Conservation (phyloP, 2,888 invertebrate genomes). For the Hydrotaea diabolus region DNA sequence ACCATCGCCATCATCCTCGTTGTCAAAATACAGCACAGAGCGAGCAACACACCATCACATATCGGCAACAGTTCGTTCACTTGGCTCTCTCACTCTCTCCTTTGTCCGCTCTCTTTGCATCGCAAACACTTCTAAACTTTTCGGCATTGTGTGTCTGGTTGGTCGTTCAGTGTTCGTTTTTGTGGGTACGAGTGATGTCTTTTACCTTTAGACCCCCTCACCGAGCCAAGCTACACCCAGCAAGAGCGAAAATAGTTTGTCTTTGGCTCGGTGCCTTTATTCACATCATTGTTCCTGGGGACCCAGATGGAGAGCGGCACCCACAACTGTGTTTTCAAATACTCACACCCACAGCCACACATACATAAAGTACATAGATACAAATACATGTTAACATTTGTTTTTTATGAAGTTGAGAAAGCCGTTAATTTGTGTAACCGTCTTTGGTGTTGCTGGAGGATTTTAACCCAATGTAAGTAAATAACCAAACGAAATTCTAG, state of each 20-base stretch:
- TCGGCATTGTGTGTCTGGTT: constrained; percentile 43
- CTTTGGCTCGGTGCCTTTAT: background rate
- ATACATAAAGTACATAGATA: no score
- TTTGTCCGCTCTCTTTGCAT: constrained; percentile 25
- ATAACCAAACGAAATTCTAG: constrained; percentile 20
- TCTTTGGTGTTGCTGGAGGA: background rate
- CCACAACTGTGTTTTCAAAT: background rate
- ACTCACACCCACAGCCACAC: background rate
- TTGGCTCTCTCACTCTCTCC: constrained; percentile 46
- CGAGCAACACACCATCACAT: constrained; percentile 45
- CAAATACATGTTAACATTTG: background rate
- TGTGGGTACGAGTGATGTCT: no score
- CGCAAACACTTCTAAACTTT: constrained; percentile 40
- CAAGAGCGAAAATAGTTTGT: background rate
- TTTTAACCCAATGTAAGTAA: background rate
- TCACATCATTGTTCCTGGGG: background rate
- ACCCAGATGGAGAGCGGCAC: background rate
- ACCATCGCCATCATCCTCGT: background rate
- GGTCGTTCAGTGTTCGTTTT: no score
- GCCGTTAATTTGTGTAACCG: constrained; percentile 17
- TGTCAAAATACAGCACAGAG: constrained; percentile 51
- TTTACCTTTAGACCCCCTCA: background rate
- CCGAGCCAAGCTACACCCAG: background rate
- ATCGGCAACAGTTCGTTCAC: constrained; percentile 70
- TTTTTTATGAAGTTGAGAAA: constrained; percentile 4